Evolutionary conservation across 1,140 invertebrate species (phyloP).

Genomic region (Aphidius gifuensis): DNA sequence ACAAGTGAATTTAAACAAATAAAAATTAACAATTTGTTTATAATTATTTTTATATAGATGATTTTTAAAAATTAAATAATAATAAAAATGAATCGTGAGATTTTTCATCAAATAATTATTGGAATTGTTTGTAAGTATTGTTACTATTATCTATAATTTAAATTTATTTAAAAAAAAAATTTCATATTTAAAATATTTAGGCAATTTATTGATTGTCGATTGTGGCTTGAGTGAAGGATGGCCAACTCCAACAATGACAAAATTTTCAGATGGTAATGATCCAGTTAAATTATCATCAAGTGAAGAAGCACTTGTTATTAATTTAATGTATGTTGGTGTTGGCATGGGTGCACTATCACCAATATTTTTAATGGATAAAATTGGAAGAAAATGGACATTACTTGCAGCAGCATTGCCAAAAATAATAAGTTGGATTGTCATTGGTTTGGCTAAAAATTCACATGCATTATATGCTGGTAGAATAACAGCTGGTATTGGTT

Average conservation of each 20-base stretch:
- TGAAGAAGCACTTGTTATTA: slow-evolving; percentile 44
- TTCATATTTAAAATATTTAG: slow-evolving; percentile 14
- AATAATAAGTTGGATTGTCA: slow-evolving; percentile 57
- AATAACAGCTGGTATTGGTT: slow-evolving; percentile 52
- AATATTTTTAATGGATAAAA: slow-evolving; percentile 56
- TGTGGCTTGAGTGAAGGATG: slow-evolving; percentile 52
- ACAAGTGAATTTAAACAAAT: neutral
- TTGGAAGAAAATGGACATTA: slow-evolving; percentile 59
- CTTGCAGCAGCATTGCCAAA: slow-evolving; percentile 56
- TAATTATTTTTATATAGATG: slow-evolving; percentile 6
- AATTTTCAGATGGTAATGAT: slow-evolving; percentile 40
- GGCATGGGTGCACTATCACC: slow-evolving; percentile 48
- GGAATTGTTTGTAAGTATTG: slow-evolving; percentile 48
- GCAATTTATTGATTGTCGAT: slow-evolving; percentile 50
- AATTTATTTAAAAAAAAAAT: slow-evolving; percentile 11
- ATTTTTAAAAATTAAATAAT: slow-evolving; percentile 10
- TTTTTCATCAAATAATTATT: slow-evolving; percentile 44
- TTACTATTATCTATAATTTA: slow-evolving; percentile 1
- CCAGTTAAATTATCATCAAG: slow-evolving; percentile 34
- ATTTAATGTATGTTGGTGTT: slow-evolving; percentile 48
- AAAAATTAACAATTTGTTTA: neutral
- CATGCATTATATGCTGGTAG: slow-evolving; percentile 49
- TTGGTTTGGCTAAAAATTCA: slow-evolving; percentile 47
- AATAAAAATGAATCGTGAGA: slow-evolving; percentile 35
- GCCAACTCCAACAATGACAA: slow-evolving; percentile 48